These are phyloP conservation scores for Icerya purchasi DNA, from an alignment of 2,888 invertebrate genomes.

Conservation along the genomic window DNA sequence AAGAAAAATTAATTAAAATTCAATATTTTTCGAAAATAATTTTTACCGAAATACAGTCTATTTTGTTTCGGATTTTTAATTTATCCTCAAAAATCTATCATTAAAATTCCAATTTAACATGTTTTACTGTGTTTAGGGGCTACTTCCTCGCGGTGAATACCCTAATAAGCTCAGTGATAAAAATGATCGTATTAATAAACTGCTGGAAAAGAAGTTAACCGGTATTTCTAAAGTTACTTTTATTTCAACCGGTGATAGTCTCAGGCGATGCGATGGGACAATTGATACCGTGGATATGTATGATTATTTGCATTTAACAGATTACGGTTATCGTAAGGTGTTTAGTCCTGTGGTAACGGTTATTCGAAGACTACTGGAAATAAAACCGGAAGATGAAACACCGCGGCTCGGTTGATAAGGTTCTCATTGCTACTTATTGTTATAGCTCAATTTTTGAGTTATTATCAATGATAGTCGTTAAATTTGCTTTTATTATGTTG, in stretches of 20 bases:
- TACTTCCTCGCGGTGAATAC: constrained; percentile 68
- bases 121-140: constrained; percentile 36
- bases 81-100: too few relatives aligned
- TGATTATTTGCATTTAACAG: constrained; percentile 71
- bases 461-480: too few relatives aligned
- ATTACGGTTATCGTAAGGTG: constrained; percentile 63
- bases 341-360: constrained; percentile 49
- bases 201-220: constrained; percentile 37
- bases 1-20: too few relatives aligned
- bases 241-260: constrained; percentile 55
- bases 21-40: too few relatives aligned
- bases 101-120: not conserved
- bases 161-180: constrained; percentile 61
- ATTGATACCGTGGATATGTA: constrained; percentile 81
- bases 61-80: too few relatives aligned
- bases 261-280: constrained; percentile 52
- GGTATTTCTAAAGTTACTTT: constrained; percentile 49
- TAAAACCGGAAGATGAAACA: too few relatives aligned
- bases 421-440: too few relatives aligned
- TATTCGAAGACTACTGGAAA: not conserved
- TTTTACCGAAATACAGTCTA: too few relatives aligned
- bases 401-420: too few relatives aligned
- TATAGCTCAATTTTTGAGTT: too few relatives aligned
- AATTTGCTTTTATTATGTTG: too few relatives aligned
- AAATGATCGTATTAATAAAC: constrained; percentile 50